Percentiles rank a stretch among this genome's conserved stretches.
Conservation (phyloP, 2,113 vertebrate species). For the Chlamydotis undulata region DNA sequence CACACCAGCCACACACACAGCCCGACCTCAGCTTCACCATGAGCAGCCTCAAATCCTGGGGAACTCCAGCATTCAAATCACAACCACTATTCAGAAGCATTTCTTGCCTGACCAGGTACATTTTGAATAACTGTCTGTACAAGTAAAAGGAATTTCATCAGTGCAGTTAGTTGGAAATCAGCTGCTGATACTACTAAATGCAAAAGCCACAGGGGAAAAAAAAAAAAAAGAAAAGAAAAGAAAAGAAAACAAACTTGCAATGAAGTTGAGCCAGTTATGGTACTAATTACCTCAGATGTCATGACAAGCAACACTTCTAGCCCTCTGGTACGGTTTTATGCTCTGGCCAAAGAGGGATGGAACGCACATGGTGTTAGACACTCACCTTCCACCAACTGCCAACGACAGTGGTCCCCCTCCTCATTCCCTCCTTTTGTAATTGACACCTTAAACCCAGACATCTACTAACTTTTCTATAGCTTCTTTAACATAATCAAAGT, state of each 20-base stretch:
- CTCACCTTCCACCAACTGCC: neutral
- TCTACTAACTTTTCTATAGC: neutral
- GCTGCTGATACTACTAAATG: neutral
- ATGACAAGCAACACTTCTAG: neutral
- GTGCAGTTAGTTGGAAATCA: neutral
- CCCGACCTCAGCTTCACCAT: neutral
- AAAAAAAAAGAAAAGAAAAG: neutral
- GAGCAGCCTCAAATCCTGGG: neutral
- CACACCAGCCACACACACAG: rapidly evolving
- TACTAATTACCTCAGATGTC: neutral
- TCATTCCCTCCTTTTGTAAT: neutral
- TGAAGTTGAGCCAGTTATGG: neutral
- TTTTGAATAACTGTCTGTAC: neutral
- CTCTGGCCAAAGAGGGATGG: neutral
- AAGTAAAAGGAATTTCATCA: neutral
- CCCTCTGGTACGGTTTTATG: neutral
- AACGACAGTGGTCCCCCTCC: neutral
- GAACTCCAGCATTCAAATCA: neutral
- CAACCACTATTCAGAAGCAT: neutral
- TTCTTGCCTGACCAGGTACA: neutral
- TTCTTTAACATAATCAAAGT: neutral
- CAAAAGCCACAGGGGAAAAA: neutral
- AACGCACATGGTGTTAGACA: neutral
- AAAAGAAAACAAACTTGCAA: no score
- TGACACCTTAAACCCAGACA: neutral